Evolutionary conservation across 2,113 vertebrate genomes (phyloP).

Genomic region (Percina caprodes): DNA sequence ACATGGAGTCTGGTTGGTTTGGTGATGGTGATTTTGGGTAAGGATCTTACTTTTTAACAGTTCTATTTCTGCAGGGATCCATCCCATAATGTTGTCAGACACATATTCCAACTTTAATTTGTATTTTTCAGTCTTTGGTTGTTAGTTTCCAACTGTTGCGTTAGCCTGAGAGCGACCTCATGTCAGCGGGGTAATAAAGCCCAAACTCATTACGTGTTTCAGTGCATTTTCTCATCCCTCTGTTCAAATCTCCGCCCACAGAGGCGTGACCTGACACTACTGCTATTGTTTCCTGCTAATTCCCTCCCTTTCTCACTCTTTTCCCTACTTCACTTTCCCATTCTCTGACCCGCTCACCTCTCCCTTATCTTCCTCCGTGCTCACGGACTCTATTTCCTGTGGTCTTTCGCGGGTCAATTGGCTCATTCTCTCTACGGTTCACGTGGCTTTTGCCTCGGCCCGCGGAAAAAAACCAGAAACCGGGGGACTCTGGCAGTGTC

Average conservation of each 20-base stretch:
- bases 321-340: constrained; percentile 9
- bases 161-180: background rate
- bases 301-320: background rate
- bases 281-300: constrained; percentile 43
- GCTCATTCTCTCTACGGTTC: constrained; percentile 68
- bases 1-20: too few species aligned
- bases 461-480: constrained; percentile 6
- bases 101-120: too few species aligned
- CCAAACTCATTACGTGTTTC: constrained; percentile 37
- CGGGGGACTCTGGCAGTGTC: constrained; percentile 41
- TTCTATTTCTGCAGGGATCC: too few species aligned
- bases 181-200: constrained; percentile 9
- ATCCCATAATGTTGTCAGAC: too few species aligned
- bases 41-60: too few species aligned
- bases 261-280: constrained; percentile 34
- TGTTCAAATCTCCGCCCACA: background rate
- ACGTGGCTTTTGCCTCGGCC: constrained; percentile 47
- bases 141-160: background rate
- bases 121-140: background rate
- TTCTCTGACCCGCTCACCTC: constrained; percentile 4
- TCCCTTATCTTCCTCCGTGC: background rate
- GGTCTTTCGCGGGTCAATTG: constrained; percentile 59
- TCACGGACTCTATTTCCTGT: constrained; percentile 66
- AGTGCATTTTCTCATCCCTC: background rate
- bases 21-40: too few species aligned